Evolutionary conservation across 2,797 vertebrate species (phyloP), one percentile per base, ranked within the genome.

Genomic region (Eremophila alpestris): DNA sequence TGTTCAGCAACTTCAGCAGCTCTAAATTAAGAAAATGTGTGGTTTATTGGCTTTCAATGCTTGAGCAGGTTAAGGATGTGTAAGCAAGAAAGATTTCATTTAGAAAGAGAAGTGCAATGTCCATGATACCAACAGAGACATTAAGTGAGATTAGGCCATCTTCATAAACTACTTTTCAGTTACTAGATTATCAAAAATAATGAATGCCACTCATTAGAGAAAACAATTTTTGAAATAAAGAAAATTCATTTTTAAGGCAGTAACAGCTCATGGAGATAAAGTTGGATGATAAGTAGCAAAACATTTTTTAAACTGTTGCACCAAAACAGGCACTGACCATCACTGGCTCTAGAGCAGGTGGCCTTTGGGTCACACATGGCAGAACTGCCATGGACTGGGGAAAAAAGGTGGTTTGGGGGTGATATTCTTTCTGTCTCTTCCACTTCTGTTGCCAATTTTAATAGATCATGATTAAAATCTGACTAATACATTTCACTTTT

Each of bases 151-250:
- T 95, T 48, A 96, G 87, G 84, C 96, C 88, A 94, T 90, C 92
- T 92, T 74, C 63, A 30, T 67, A 95, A 97, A 96, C 55, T 75
- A 89, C 49, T 96, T 91, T 45, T 91, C 75, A 87, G 94, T 63
- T 88, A 58, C 19, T 62, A 67, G 46, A 92, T 95, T 96, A 97
- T 93, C 51, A 95, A 96, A 97, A 97, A 97, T 93, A 90, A 97
- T 91, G 90, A 97, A 96, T 76, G 69, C 13, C 48, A 85, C 73
- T 85, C 95, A 96, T 97, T 91, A 92, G 82, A 87, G 90, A 76
- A 71, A 94, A 64, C 52, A 52, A 84, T 56, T 95, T 96, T 93
- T 96, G 55, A 90, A 92, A 95, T 78, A 89, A 94, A 93, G 41
- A 86, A 70, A 94, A 85, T 55, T 71, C 43, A 86, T 90, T 94